phyloP scores from a whole-genome alignment of 2,113 vertebrate species.

The Lophochroa leadbeateri region DNA sequence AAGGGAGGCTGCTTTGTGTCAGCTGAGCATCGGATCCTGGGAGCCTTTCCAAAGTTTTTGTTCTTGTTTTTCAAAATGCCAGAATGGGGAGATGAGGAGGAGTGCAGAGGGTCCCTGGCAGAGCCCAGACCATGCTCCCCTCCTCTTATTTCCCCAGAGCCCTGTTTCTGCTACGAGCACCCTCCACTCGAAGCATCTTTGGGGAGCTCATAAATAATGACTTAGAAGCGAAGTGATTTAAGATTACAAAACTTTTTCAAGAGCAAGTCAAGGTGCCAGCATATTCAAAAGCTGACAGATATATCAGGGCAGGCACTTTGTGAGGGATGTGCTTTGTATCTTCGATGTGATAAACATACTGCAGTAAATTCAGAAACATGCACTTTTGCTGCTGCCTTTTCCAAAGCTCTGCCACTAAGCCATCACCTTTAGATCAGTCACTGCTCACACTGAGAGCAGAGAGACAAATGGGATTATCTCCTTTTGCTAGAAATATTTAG shows the following conservation, averaged over 20 bases:
- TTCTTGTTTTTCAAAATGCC: not conserved
- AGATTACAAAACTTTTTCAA: constrained; percentile 40
- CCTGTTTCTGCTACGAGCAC: not conserved
- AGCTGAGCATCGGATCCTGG: not conserved
- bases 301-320: not conserved
- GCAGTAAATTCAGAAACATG: not conserved
- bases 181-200: not conserved
- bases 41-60: not conserved
- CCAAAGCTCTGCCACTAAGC: not conserved
- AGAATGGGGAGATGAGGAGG: not conserved
- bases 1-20: not conserved
- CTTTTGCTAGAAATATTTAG: not conserved
- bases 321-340: not conserved
- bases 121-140: not conserved
- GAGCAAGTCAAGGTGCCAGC: constrained; percentile 40
- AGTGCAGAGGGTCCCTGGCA: accelerated
- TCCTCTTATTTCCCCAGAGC: not conserved
- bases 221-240: not conserved
- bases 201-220: not conserved
- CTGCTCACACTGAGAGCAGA: not conserved
- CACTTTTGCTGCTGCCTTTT: not conserved
- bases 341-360: not conserved
- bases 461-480: not conserved
- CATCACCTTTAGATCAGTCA: not conserved
- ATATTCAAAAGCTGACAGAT: not conserved